phyloP scores from a whole-genome alignment of 2,113 vertebrate species.

The Tympanuchus pallidicinctus region DNA sequence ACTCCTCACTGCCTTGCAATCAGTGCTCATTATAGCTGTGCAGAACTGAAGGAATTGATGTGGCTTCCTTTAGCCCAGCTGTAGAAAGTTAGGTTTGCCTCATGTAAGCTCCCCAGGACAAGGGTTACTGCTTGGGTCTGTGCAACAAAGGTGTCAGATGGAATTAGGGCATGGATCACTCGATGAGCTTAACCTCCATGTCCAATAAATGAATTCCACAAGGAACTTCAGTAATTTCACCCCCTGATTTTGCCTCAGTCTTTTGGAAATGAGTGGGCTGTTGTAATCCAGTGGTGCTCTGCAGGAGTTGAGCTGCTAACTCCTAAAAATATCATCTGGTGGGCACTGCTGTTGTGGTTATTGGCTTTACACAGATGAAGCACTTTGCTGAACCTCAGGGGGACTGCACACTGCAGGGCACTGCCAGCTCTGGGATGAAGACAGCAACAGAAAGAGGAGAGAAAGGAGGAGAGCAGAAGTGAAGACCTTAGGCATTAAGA shows the following conservation, averaged over 20 bases:
- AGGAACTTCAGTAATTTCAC: background rate
- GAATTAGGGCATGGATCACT: background rate
- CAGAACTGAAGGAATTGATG: accelerated
- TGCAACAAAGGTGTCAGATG: too few relatives aligned
- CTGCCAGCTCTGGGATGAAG: background rate
- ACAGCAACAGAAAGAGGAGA: background rate
- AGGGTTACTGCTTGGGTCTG: background rate
- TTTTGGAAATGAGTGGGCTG: background rate
- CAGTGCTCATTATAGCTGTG: background rate
- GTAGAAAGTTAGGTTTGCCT: background rate
- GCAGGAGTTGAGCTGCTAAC: background rate
- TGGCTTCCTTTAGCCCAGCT: background rate
- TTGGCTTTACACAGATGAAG: background rate
- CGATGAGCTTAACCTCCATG: background rate
- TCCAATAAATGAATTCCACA: background rate
- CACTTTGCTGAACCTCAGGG: background rate
- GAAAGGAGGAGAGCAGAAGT: background rate
- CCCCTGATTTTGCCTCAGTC: background rate
- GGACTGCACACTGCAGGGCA: background rate
- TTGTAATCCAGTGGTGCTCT: background rate
- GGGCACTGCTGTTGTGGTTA: background rate
- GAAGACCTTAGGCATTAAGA: background rate
- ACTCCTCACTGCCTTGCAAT: background rate
- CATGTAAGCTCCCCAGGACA: background rate
- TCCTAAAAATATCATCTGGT: background rate